phyloP scores from a whole-genome alignment of 2,113 vertebrate species.

The Perccottus glenii region DNA sequence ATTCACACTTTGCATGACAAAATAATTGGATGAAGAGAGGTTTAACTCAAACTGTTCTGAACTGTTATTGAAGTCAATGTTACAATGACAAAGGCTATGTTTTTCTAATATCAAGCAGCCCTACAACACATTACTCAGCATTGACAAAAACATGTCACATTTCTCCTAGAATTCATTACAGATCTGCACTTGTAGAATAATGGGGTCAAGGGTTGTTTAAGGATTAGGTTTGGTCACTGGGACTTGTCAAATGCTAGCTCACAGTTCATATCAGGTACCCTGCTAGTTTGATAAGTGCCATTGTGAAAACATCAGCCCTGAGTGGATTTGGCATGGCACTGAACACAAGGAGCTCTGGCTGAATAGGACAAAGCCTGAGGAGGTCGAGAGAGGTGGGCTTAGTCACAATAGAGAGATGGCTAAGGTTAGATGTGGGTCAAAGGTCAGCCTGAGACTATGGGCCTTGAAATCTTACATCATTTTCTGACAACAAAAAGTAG shows the following conservation, averaged over 20 bases:
- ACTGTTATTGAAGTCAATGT: no score
- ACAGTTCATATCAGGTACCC: slow-evolving; percentile 43
- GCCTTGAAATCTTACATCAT: slow-evolving; percentile 66
- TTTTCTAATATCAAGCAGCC: no score
- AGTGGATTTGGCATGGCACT: slow-evolving; percentile 52
- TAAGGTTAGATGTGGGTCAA: slow-evolving; percentile 68
- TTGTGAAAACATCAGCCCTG: slow-evolving; percentile 58
- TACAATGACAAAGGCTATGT: no score
- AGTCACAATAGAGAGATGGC: slow-evolving; percentile 55
- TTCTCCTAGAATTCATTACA: neutral
- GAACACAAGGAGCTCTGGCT: slow-evolving; percentile 41
- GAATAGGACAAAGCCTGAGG: slow-evolving; percentile 59
- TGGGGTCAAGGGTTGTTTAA: slow-evolving; percentile 40
- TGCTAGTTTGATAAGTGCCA: slow-evolving; percentile 42
- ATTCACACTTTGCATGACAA: no score
- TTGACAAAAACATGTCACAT: neutral
- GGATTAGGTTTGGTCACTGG: slow-evolving; percentile 21
- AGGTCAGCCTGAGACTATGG: slow-evolving; percentile 64
- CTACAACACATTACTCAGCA: neutral
- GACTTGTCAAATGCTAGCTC: slow-evolving; percentile 47
- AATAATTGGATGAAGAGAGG: no score
- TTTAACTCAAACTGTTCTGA: no score
- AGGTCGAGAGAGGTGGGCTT: slow-evolving; percentile 52
- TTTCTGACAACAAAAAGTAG: slow-evolving; percentile 63
- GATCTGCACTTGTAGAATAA: neutral